These are phyloP conservation scores for Urocyon cinereoargenteus DNA, from an alignment of 2,797 vertebrate species.

Conservation along the genomic window DNA sequence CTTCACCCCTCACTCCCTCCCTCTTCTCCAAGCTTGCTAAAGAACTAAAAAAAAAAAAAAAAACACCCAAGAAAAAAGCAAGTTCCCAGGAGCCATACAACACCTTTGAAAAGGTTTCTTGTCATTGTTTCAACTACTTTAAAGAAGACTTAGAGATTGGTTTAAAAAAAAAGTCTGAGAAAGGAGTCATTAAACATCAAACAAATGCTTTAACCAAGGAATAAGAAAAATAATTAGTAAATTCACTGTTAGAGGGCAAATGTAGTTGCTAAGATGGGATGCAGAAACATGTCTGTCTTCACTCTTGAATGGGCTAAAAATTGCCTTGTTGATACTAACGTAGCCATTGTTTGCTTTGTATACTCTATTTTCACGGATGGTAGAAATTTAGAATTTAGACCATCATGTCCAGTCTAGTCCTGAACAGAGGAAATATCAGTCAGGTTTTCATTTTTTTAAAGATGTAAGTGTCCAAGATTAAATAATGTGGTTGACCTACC, in stretches of 20 bases:
- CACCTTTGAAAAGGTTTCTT: not conserved
- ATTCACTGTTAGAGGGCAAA: not conserved
- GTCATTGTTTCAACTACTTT: not conserved
- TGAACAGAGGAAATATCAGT: not conserved
- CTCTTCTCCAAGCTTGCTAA: not conserved
- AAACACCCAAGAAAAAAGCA: not conserved
- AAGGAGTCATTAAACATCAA: not conserved
- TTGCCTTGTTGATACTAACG: not conserved
- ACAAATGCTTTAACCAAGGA: not conserved
- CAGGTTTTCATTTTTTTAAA: not conserved
- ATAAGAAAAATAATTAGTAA: not conserved
- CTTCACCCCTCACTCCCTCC: not conserved
- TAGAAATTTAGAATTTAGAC: not conserved
- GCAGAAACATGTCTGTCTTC: not conserved
- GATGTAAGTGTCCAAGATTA: not conserved
- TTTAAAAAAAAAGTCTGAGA: not conserved
- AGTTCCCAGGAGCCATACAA: not conserved
- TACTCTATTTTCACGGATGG: not conserved
- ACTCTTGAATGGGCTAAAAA: not conserved
- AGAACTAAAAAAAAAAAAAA: not conserved
- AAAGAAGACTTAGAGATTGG: not conserved
- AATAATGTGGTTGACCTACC: constrained; percentile 86
- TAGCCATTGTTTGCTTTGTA: not conserved
- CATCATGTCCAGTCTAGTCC: not conserved
- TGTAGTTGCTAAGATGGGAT: not conserved